Base-by-base conservation (phyloP, 1,140 invertebrate species). In the Ips nitidus region DNA sequence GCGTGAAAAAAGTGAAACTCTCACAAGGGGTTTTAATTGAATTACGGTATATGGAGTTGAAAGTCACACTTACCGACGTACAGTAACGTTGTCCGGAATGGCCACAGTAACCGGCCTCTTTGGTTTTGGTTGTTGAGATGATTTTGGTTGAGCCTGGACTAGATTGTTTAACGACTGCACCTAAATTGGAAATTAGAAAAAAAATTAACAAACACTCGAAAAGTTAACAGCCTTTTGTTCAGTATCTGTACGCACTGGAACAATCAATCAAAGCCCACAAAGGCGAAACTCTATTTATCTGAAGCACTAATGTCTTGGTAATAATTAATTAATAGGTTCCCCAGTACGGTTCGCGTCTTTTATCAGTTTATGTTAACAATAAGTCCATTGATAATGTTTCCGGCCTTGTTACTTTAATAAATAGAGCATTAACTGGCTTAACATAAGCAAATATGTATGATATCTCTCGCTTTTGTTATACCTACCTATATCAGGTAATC, bases 41-140 rank as follows among this genome's bases (percentile, higher is more conserved):
- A 22, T 22, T 22, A 22, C 22, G 22, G 22, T 22, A 22, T 22
- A 22, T 22, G 22, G 22, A 22, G 22, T 22, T 22, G 22, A 22
- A 22, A 22, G 22, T 22, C 22, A 22, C 22, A 52, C 66, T 59
- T 50, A 68, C 66, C 66, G 43, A 47, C 39, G 59, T 60, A 68
- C 43, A 41, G 41, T 37, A 41, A 60, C 40, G 40, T 59, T 40
- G 41, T 42, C 53, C 4, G 66, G 58, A 41, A 66, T 22, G 4
- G 53, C 53, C 8, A 68, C 40, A 41, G 57, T 68, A 37, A 53
- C 38, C 1, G 66, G 66, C 41, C 66, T 68, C 58, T 68, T 68
- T 60, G 66, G 58, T 68, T 68, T 68, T 22, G 45, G 52, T 4
- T 66, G 22, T 37, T 59, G 59, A 37, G 8, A 6, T 6, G 61